Evolutionary conservation across 2,113 vertebrate species (phyloP), one percentile per base, ranked within the genome.

Genomic region (Gnathonemus longibarbis): DNA sequence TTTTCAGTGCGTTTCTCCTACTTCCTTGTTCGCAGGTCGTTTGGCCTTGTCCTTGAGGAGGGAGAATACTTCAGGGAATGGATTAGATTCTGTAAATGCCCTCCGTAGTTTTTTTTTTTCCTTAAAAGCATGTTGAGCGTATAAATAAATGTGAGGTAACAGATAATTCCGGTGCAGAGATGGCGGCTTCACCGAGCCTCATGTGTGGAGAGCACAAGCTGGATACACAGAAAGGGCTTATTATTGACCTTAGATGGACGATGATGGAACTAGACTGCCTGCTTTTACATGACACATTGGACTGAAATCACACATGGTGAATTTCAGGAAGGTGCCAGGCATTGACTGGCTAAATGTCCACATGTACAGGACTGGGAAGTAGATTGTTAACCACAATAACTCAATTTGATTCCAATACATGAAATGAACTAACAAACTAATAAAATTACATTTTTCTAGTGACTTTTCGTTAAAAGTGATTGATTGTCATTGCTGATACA

Each of bases 11-110:
- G 46, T 62, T 7, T 35, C 80, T 89, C 35, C 21, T 9, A 1
- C 80, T 35, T 31, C 90, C 84, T 46, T 88, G 89, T 91, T 90
- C 24, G 17, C 90, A 8, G 85, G 92, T 90, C 90, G 90, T 92
- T 91, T 70, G 90, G 83, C 93, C 92, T 93, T 93, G 92, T 94
- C 93, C 92, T 94, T 93, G 94, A 94, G 92, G 89, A 6, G 90
- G 90, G 90, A 92, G 90, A 92, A 90, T 93, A 74, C 70, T 90
- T 91, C 87, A 53, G 90, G 94, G 94, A 94, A 94, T 94, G 93
- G 92, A 91, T 91, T 62, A 87, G 84, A 56, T 66, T 48, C 50
- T 39, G 84, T 87, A 90, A 90, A 56, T 56, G 80, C 39, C 50
- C 52, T 56, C 89, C 13, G 6, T 62, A 27, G 85, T 58, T 89